Evolutionary conservation across 1,140 invertebrate genomes (phyloP), one percentile per base, ranked within the genome.

Genomic region (Hypothenemus hampei): DNA sequence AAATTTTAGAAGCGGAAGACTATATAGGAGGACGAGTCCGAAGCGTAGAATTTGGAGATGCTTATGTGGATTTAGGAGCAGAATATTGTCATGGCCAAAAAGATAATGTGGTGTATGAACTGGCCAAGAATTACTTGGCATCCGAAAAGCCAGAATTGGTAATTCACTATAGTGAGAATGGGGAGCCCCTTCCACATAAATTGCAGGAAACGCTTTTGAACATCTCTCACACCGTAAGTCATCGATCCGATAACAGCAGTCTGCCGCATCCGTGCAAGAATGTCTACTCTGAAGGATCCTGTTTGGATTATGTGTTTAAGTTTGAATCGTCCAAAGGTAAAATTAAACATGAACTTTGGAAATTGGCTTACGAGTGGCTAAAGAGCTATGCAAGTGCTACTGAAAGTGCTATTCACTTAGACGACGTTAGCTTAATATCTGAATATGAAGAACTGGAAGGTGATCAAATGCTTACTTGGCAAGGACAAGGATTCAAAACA

Each of bases 21-120:
- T 74, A 84, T 51, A 78, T 88, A 43, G 87, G 87, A 4, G 87
- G 84, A 3, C 75, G 85, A 31, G 75, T 87, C 3, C 53, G 77
- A 26, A 83, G 81, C 1, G 70, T 77, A 1, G 58, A 74, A 11
- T 82, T 83, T 63, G 80, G 76, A 4, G 76, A 81, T 6, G 75
- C 75, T 50, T 69, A 76, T 18, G 71, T 92, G 4, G 91, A 94
- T 68, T 55, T 93, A 15, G 91, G 91, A 3, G 90, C 87, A 16
- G 86, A 92, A 63, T 93, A 85, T 84, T 80, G 90, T 60, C 90
- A 93, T 63, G 90, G 90, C 8, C 78, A 90, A 66, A 72, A 80
- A 54, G 77, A 72, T n/a, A 89, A 92, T 72, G 64, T 77, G 8
- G 81, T 87, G 0, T 89, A 78, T 65, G 69, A 84, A 53, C 63